A percentile compares a stretch with the other conserved stretches of the same genome.
Evolutionary conservation across 2,113 vertebrate genomes (phyloP).

Genomic region (Oryzias woworae): DNA sequence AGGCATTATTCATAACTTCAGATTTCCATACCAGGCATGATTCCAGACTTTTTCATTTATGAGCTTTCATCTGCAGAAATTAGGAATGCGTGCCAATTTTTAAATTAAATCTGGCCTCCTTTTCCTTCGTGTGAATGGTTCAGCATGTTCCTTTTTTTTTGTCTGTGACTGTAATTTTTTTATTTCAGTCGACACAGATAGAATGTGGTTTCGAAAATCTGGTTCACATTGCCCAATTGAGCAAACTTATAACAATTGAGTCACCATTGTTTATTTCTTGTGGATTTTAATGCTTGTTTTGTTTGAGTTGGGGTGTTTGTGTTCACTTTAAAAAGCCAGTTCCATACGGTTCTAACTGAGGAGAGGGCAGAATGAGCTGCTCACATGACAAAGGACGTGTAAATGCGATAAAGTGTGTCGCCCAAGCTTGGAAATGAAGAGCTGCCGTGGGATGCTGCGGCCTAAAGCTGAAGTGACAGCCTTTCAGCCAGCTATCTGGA

Average conservation of each 20-base stretch:
- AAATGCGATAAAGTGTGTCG: conserved; percentile 62
- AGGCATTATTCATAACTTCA: conserved; percentile 98
- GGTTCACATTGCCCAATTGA: neutral
- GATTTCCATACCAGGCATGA: conserved; percentile 92
- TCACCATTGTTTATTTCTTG: conserved; percentile 32
- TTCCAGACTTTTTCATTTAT: conserved; percentile 97
- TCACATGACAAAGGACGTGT: conserved; percentile 49
- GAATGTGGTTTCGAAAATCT: conserved; percentile 30
- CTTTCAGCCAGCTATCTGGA: conserved; percentile 72
- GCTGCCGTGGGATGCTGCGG: conserved; percentile 61
- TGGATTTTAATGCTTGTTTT: conserved; percentile 29
- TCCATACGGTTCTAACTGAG: conserved; percentile 18
- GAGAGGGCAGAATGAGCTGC: conserved; percentile 38
- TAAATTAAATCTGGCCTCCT: conserved; percentile 97
- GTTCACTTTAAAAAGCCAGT: conserved; percentile 39
- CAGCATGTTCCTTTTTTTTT: conserved; percentile 67
- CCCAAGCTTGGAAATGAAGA: conserved; percentile 57
- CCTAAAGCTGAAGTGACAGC: conserved; percentile 68
- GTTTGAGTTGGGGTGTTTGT: conserved; percentile 43
- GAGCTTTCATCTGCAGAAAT: conserved; percentile 91
- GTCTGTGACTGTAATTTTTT: conserved; percentile 65
- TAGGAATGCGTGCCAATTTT: conserved; percentile 91
- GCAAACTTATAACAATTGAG: conserved; percentile 20
- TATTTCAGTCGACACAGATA: conserved; percentile 27
- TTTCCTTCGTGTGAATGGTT: conserved; percentile 89